Evolutionary conservation across 1,140 invertebrate genomes (phyloP).

Genomic region (Drosophila pruinosa): DNA sequence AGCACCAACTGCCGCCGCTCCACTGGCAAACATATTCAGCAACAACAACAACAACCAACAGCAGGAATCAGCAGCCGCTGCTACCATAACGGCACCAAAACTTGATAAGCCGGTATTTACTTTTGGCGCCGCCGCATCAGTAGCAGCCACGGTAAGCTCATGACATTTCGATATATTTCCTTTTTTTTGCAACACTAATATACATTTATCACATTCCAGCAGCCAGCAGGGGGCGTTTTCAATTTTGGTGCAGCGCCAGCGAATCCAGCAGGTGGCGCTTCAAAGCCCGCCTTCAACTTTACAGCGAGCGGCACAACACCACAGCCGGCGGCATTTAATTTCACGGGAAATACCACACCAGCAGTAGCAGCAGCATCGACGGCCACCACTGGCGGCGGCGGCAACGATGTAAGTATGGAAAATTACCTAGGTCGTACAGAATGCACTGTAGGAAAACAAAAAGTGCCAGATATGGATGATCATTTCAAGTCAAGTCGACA

Average conservation of each 20-base stretch:
- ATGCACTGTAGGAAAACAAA: no score
- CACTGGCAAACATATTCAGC: constrained; percentile 40
- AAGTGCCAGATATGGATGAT: no score
- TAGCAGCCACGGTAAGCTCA: constrained; percentile 39
- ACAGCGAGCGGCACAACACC: constrained; percentile 31
- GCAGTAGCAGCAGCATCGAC: background rate
- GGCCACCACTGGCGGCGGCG: background rate
- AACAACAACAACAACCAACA: constrained; percentile 17
- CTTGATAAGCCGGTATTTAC: constrained; percentile 54
- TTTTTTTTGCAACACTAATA: background rate
- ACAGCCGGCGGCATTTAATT: constrained; percentile 52
- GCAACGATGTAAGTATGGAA: constrained; percentile 52
- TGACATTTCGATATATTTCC: no score
- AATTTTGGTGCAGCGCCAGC: constrained; percentile 45
- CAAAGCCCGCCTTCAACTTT: constrained; percentile 63
- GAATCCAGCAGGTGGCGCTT: background rate
- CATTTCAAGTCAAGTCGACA: no score
- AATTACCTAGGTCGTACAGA: no score
- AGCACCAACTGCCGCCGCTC: constrained; percentile 19
- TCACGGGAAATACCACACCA: constrained; percentile 45
- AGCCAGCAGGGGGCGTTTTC: constrained; percentile 37
- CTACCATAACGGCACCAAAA: constrained; percentile 19
- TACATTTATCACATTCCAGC: background rate
- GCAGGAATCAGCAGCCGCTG: constrained; percentile 24
- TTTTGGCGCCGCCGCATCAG: constrained; percentile 44